Base-by-base conservation (phyloP, 2,888 invertebrate genomes). In the Cheilosia pagana region DNA sequence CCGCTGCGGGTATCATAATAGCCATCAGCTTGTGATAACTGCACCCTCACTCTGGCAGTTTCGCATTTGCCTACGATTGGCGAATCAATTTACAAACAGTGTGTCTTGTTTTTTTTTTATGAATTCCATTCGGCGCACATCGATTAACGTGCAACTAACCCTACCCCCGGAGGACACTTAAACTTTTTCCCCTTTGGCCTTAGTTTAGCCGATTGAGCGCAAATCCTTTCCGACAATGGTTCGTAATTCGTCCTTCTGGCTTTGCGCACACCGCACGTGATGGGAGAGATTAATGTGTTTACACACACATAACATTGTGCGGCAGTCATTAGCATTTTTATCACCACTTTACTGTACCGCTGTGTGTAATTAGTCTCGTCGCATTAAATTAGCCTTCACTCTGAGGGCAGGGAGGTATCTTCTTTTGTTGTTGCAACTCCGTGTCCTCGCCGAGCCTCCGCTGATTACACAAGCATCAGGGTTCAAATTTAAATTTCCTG, bases 261-360 rank as follows among this genome's bases (percentile, higher is more conserved):
- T 28, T 62, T 39, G 12, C 21, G 62, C 7, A 8, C n/a, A 14
- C 12, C 48, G 52, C 65, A 81, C 75, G 75, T 85, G 81, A 81
- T 85, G 81, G 65, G 50, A 68, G 63, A 85, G 75, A 81, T 81
- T 67, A 75, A 85, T 85, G 85, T 76, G 75, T 62, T 81, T 75
- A 60, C 57, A 75, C 65, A 67, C 67, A 71, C 74, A 41, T 48
- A 60, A 70, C 74, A 79, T 50, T 70, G 65, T 85, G 81, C 45
- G 75, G 62, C 71, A 76, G 81, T 67, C 71, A 85, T 85, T 85
- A 85, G 75, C 85, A 81, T 85, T 85, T 85, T 85, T 76, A 85
- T 85, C 85, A 81, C 85, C 85, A 76, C 67, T 85, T 79, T 81
- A 76, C 48, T 75, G 71, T 72, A 76, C 81, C 76, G 67, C 57